Evolutionary conservation across 2,113 vertebrate species (phyloP), one percentile per base, ranked within the genome.

Genomic region (Felis chaus): DNA sequence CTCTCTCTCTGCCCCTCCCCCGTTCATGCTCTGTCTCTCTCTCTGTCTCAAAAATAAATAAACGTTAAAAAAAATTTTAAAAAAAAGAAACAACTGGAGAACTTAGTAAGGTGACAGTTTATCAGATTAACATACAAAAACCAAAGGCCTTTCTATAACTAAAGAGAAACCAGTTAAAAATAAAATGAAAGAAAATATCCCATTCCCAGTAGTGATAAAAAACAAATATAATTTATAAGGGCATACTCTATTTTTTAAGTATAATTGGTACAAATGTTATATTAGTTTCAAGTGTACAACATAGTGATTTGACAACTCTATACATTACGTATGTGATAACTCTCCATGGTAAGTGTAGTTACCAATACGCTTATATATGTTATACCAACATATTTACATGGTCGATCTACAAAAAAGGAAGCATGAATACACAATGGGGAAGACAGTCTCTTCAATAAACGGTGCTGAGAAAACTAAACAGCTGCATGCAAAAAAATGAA

Each of bases 131-230:
- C 76, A 73, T 61, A 45, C 31, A 68, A 82, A 96, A 81, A 41
- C 15, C 18, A 63, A 81, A 81, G 27, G 7, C 5, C 88, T 91
- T 85, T 91, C 74, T 94, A 29, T 33, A 84, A 73, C 39, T 71
- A 91, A 91, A 89, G 4, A 12, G 18, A 80, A 93, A 65, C 29
- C 29, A 41, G 57, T 73, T 84, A 65, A 79, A 87, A 93, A 93
- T 74, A 84, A 18, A 91, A 61, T 87, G 68, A 85, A 91, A 95
- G 79, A 94, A 73, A 94, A 89, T 55, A 85, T 29, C 27, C 18
- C 7, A 55, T 10, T 73, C 45, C 50, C 4, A 50, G 73, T 55
- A 71, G 33, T 65, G 81, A 95, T 81, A 63, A 73, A 92, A 92
- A 96, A 65, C 33, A 53, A 81, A 21, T 19, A 21, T 53, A 68